phyloP scores from a whole-genome alignment of 2,797 vertebrate genomes.

The Cossypha caffra region DNA sequence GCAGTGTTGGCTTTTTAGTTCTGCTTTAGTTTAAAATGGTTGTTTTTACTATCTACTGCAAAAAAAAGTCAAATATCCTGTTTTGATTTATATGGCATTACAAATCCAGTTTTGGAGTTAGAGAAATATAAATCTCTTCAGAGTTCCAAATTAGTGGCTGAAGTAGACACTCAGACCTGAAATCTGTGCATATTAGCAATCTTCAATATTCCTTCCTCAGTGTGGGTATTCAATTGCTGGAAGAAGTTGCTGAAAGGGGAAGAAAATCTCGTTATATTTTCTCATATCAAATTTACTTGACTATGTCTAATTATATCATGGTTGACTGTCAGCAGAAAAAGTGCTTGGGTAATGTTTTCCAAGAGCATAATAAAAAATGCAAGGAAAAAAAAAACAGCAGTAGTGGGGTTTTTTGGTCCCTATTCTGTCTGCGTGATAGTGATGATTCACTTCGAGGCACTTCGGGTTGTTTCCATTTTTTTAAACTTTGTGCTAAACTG shows the following conservation, averaged over 20 bases:
- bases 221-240: slow-evolving; percentile 2
- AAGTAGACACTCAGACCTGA: neutral
- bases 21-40: neutral
- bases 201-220: neutral
- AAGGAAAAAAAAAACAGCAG: neutral
- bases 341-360: slow-evolving; percentile 34
- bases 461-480: neutral
- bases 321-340: slow-evolving; percentile 38
- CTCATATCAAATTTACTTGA: slow-evolving; percentile 27
- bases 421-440: neutral
- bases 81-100: neutral
- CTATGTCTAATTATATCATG: slow-evolving; percentile 9
- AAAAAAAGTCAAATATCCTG: neutral
- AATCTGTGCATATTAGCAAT: neutral
- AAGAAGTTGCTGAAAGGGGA: slow-evolving; percentile 30
- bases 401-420: neutral
- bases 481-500: neutral
- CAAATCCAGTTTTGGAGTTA: neutral
- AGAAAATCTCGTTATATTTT: slow-evolving; percentile 43
- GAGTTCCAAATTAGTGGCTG: neutral
- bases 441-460: neutral
- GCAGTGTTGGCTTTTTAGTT: neutral
- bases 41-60: neutral
- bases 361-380: neutral
- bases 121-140: neutral